Evolutionary conservation across 2,797 vertebrate species (phyloP).

Genomic region (Smutsia gigantea): DNA sequence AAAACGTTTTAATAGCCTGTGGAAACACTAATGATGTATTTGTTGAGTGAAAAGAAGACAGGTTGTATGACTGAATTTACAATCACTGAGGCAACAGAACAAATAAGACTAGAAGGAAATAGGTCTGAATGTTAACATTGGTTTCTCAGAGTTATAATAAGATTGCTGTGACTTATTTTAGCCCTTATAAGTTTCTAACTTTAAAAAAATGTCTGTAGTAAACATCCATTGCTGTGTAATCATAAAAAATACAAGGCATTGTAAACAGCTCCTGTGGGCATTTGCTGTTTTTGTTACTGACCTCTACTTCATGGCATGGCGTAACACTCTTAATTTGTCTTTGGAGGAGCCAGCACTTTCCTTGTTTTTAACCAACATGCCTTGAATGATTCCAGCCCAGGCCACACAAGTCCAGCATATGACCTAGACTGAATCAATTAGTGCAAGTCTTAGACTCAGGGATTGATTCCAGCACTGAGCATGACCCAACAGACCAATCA

Average conservation of each 20-base stretch:
- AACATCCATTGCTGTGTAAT: background rate
- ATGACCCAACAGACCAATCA: background rate
- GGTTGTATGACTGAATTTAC: background rate
- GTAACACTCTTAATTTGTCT: background rate
- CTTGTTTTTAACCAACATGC: background rate
- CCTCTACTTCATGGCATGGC: background rate
- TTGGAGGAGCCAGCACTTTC: background rate
- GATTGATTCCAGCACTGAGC: background rate
- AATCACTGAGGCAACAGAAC: background rate
- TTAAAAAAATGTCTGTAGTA: background rate
- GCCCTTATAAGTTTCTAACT: background rate
- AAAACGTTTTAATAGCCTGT: background rate
- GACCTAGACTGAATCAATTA: background rate
- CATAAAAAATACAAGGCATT: background rate
- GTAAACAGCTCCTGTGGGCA: background rate
- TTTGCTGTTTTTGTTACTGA: background rate
- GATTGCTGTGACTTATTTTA: background rate
- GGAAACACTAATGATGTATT: background rate
- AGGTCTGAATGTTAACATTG: background rate
- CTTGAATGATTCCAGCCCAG: background rate
- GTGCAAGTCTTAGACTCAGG: background rate
- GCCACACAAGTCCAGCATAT: background rate
- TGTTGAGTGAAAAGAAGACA: constrained; percentile 2
- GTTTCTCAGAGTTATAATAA: background rate
- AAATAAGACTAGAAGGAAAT: background rate